These are phyloP conservation scores for Rhogogaster chlorosoma DNA, from an alignment of 2,888 invertebrate species.

Conservation along the genomic window DNA sequence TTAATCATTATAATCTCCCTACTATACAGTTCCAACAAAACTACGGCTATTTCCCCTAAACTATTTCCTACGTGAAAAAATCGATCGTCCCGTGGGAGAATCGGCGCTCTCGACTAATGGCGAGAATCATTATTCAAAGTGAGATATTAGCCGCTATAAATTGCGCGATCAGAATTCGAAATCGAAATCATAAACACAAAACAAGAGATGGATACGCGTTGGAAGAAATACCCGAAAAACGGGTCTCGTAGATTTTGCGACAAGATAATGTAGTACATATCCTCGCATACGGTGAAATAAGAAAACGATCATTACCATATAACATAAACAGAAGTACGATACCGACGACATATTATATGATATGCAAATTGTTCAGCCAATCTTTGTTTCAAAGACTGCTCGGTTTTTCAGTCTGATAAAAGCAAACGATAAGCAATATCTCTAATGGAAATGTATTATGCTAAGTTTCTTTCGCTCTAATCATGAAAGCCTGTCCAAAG, in stretches of 20 bases:
- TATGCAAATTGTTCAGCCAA: background rate
- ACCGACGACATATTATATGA: background rate
- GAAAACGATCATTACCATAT: too few species aligned
- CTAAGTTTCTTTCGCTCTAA: background rate
- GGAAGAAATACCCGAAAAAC: background rate
- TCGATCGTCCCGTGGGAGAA: background rate
- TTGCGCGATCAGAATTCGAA: background rate
- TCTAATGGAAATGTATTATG: background rate
- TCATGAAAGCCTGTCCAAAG: background rate
- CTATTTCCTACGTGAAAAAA: too few species aligned
- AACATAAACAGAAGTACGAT: too few species aligned
- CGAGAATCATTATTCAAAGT: background rate
- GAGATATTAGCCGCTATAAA: background rate
- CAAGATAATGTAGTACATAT: background rate
- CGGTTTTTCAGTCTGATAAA: background rate
- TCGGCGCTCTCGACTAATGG: background rate
- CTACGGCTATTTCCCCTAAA: slow-evolving; percentile 52
- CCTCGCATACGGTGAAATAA: background rate
- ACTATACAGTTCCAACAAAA: too few species aligned
- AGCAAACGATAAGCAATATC: background rate
- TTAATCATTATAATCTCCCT: too few species aligned
- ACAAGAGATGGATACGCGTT: background rate
- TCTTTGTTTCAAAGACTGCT: background rate
- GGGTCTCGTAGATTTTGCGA: background rate
- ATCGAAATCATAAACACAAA: background rate